Evolutionary conservation across 2,113 vertebrate species (phyloP), one percentile per base, ranked within the genome.

Genomic region (Procapra przewalskii): DNA sequence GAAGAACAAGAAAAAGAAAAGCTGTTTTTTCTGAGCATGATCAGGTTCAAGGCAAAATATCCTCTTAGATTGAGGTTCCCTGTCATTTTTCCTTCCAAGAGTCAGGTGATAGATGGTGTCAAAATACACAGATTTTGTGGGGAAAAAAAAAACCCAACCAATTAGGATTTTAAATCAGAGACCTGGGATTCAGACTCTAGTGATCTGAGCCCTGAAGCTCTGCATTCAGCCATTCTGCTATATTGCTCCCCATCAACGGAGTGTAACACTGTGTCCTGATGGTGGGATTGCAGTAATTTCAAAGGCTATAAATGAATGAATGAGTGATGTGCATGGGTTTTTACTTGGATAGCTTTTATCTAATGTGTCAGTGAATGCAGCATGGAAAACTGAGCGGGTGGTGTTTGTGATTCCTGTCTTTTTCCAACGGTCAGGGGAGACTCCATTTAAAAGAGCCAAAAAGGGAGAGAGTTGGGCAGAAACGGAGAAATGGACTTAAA

Each of bases 231-330:
- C 45, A 2, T n/a, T 10, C 2, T 83, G 33, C 88, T 50, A 19
- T 91, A 19, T 55, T 10, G 1, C 33, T 27, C 11, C 2, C 23
- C 48, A 4, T 11, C 23, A 12, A 29, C 12, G 31, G 31, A 36
- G 33, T 40, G 45, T 2, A 57, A 25, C 54, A 4, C 1, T 5
- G 19, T 7, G 17, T 43, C 43, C 13, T 0, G 8, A 10, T 3
- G 11, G 55, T 13, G 40, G 45, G 31, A 14, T 2, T 6, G 43
- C 48, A 64, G 40, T 33, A 31, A 9, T 29, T 36, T 43, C 6
- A 1, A 9, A 17, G 83, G 57, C 59, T 50, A 3, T 23, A 3
- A 71, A 27, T 16, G 43, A 93, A 40, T 9, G 23, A 33, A 6
- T 16, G 60, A 40, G 40, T 14, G 14, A 84, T 13, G 40, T 14